These are phyloP conservation scores for Tetrapedia diversipes DNA, from an alignment of 2,888 invertebrate species.

Conservation along the genomic window DNA sequence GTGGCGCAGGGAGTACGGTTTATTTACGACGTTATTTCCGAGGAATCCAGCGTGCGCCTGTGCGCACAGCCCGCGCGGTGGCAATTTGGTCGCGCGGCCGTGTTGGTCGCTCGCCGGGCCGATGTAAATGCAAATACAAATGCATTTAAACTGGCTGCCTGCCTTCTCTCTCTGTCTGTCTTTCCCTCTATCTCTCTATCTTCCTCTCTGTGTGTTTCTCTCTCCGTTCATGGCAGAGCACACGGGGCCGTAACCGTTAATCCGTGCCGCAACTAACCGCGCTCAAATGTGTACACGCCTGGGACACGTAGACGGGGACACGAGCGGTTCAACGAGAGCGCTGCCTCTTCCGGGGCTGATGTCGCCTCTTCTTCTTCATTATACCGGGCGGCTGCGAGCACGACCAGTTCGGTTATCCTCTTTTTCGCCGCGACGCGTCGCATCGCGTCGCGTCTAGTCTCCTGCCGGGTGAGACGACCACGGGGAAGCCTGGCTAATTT, in stretches of 20 bases:
- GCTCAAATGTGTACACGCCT: conserved; percentile 57
- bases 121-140: conserved; percentile 76
- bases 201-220: neutral
- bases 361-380: conserved; percentile 63
- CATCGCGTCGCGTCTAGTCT: conserved; percentile 38
- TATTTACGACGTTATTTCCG: conserved; percentile 71
- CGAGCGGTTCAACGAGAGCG: conserved; percentile 38
- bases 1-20: conserved; percentile 47
- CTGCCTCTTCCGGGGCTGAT: conserved; percentile 48
- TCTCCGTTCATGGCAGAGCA: conserved; percentile 26
- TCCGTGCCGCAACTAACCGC: conserved; percentile 70
- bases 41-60: conserved; percentile 58
- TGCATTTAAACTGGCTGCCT: conserved; percentile 69
- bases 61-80: conserved; percentile 56
- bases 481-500: conserved; percentile 53
- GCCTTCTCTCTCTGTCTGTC: conserved; percentile 17
- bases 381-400: conserved; percentile 48
- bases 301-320: conserved; percentile 38
- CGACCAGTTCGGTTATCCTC: conserved; percentile 48
- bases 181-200: neutral
- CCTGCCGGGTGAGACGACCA: conserved; percentile 42
- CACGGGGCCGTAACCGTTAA: conserved; percentile 66
- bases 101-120: conserved; percentile 66
- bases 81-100: conserved; percentile 68
- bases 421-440: conserved; percentile 32